Base-by-base conservation (phyloP, 2,797 vertebrate genomes). In the Gambusia yucatana region DNA sequence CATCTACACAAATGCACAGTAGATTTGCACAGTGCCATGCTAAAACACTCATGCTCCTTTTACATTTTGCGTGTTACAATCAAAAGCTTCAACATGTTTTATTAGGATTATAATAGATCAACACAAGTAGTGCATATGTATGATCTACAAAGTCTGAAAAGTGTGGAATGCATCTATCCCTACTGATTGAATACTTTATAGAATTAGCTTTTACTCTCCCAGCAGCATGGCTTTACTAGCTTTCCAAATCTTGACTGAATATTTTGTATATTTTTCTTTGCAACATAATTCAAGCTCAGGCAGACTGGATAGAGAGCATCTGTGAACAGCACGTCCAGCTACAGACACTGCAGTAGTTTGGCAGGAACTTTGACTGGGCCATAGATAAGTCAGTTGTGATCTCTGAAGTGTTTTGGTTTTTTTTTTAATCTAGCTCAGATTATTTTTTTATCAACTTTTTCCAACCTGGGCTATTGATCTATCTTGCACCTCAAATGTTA, bases 1-100 rank as follows among this genome's bases (percentile, higher is more conserved):
- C 25, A 46, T 55, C 80, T 70, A 75, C 43, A 57, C 72, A 70
- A 77, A 72, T 1, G 41, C 36, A 30, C 47, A 78, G 61, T 82
- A 30, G 63, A 44, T 75, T 52, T n/a, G 14, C 9, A 44, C 67
- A 44, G 10, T 43, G 33, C 33, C 33, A 39, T 65, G 33, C 17
- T 22, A 63, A 65, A 33, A 30, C 3, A 28, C 11, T 13, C 4
- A 61, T 61, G n/a, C 16, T 20, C 16, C 33, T 20, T 36, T 3
- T 22, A 67, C 20, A 16, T 25, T 70, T 22, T 4, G 36, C 3
- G 8, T 10, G 36, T 25, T 67, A 25, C 63, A 67, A 25, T 25
- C 36, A 22, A 22, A 20, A 67, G 6, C 20, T 22, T 67, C 41
- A 43, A 28, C 43, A n/a, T 28, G 22, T 28, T 70, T 70, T 43